phyloP scores from a whole-genome alignment of 1,140 invertebrate species.

The Plectrocnemia conspersa region DNA sequence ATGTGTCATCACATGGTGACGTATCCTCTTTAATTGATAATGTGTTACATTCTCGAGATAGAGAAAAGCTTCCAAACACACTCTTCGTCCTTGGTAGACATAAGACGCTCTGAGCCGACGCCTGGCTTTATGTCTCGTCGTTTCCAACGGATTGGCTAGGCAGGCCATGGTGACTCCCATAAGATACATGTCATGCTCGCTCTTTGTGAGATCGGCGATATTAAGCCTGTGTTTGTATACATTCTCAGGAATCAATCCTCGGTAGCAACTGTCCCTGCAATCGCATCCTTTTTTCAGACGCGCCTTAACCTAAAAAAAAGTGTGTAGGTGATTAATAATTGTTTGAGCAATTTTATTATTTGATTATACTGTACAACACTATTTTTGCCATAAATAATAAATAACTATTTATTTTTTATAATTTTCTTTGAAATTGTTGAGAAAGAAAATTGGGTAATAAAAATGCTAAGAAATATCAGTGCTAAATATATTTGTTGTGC shows the following conservation, averaged over 20 bases:
- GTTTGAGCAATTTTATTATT: too few species aligned
- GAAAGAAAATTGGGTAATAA: too few species aligned
- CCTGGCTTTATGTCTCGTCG: slow-evolving; percentile 65
- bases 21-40: slow-evolving; percentile 71
- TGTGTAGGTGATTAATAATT: too few species aligned
- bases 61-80: slow-evolving; percentile 73
- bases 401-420: too few species aligned
- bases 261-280: slow-evolving; percentile 71
- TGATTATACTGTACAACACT: too few species aligned
- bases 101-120: slow-evolving; percentile 68
- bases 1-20: slow-evolving; percentile 73
- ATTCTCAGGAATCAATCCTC: slow-evolving; percentile 64
- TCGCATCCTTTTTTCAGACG: slow-evolving; percentile 68
- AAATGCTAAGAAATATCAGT: too few species aligned
- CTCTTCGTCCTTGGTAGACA: slow-evolving; percentile 68
- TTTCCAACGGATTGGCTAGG: slow-evolving; percentile 68
- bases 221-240: slow-evolving; percentile 72
- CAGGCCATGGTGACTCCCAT: slow-evolving; percentile 79
- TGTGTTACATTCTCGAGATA: slow-evolving; percentile 77
- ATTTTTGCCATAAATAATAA: too few species aligned
- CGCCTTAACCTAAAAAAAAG: slow-evolving; percentile 58
- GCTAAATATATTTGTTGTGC: too few species aligned
- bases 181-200: slow-evolving; percentile 70
- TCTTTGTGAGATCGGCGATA: slow-evolving; percentile 72
- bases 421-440: too few species aligned